These are phyloP conservation scores for Papilio aristodemus DNA, from an alignment of 1,140 invertebrate species.

Conservation along the genomic window DNA sequence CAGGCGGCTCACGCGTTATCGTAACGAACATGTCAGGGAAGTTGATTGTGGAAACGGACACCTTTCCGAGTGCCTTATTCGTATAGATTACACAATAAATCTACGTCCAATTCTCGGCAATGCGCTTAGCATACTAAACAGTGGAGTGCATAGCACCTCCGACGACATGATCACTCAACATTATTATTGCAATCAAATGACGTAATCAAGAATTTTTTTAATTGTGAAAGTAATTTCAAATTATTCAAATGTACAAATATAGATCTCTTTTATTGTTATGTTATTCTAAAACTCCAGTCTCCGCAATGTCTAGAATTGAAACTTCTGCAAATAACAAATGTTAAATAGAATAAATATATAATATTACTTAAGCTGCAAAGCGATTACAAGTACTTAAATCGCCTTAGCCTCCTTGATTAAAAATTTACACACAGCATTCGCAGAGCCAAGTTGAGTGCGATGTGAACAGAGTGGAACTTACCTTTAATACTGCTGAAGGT, in stretches of 20 bases:
- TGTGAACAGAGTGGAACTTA: conserved; percentile 37
- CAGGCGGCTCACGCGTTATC: conserved; percentile 16
- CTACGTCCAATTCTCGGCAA: conserved; percentile 5
- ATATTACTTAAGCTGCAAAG: background rate
- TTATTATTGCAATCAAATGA: conserved; percentile 1
- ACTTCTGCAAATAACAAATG: no score
- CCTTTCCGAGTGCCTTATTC: conserved; percentile 18
- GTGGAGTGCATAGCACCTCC: background rate
- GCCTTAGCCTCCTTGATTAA: background rate
- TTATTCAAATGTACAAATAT: no score
- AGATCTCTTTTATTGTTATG: no score
- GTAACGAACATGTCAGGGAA: background rate
- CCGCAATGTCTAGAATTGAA: no score
- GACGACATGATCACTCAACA: background rate
- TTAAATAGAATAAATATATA: no score
- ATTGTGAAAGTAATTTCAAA: no score
- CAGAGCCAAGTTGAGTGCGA: background rate
- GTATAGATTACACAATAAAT: conserved; percentile 28
- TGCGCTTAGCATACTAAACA: conserved; percentile 11
- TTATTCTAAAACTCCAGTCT: no score
- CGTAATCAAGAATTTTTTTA: no score
- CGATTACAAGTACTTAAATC: background rate
- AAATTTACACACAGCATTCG: background rate
- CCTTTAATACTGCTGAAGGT: conserved; percentile 66
- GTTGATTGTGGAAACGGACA: conserved; percentile 21